Evolutionary conservation across 2,797 vertebrate species (phyloP).

Genomic region (Argya squamiceps): DNA sequence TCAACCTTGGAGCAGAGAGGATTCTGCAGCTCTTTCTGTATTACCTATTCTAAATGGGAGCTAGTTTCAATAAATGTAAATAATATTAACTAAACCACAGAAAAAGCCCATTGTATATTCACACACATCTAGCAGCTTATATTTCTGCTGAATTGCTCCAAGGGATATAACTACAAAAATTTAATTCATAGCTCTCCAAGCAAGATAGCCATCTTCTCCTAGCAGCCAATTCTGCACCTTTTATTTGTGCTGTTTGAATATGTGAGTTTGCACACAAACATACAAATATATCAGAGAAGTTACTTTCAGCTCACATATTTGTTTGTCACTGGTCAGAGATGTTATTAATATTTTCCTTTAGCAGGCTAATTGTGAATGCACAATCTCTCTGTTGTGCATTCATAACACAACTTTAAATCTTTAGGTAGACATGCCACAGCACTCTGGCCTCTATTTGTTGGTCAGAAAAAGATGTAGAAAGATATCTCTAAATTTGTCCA

Average conservation of each 20-base stretch:
- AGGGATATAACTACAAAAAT: neutral
- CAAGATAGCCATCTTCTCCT: neutral
- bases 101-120: neutral
- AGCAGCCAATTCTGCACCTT: neutral
- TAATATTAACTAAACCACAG: neutral
- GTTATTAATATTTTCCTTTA: neutral
- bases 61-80: neutral
- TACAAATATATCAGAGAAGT: neutral
- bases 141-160: slow-evolving; percentile 2
- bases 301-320: neutral
- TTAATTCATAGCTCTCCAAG: neutral
- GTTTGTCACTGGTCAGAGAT: neutral
- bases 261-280: neutral
- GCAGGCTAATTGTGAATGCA: no score
- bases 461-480: neutral
- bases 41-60: neutral
- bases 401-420: neutral
- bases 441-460: neutral
- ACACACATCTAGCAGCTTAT: neutral
- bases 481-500: neutral
- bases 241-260: neutral
- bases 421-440: neutral
- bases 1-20: neutral
- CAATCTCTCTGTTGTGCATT: neutral
- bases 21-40: neutral